A percentile compares a stretch with the other conserved stretches of the same genome.
These are phyloP conservation scores for Mythimna pallens DNA, from an alignment of 2,888 invertebrate species.

Conservation along the genomic window DNA sequence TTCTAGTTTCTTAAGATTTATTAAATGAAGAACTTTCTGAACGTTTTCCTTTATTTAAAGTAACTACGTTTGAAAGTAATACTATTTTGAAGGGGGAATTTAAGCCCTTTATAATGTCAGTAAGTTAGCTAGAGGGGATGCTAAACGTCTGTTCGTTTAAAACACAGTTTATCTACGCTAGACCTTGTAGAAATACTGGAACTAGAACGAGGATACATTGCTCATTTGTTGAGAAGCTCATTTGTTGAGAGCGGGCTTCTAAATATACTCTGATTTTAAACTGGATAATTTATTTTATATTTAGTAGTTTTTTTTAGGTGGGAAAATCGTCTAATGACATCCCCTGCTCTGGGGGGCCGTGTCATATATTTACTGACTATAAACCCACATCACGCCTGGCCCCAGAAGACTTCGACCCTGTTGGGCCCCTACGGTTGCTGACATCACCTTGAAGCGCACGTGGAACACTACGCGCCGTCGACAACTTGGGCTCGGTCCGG, in stretches of 20 bases:
- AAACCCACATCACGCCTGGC: too few relatives aligned
- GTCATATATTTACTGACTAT: too few relatives aligned
- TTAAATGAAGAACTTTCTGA: neutral
- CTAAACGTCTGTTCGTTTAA: conserved; percentile 11
- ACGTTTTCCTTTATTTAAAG: neutral
- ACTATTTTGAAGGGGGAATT: neutral
- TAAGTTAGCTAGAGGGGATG: conserved; percentile 6
- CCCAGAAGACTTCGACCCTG: too few relatives aligned
- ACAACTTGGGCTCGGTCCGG: too few relatives aligned
- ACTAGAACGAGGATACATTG: neutral
- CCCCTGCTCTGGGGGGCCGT: too few relatives aligned
- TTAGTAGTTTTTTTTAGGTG: neutral
- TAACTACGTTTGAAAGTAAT: conserved; percentile 1
- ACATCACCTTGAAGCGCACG: too few relatives aligned
- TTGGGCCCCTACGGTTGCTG: too few relatives aligned
- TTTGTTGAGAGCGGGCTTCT: neutral
- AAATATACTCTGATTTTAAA: neutral
- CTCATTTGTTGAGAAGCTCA: neutral
- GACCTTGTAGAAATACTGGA: neutral
- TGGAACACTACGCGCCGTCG: too few relatives aligned
- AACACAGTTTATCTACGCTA: conserved; percentile 1
- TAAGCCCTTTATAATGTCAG: conserved; percentile 6
- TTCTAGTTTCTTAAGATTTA: conserved; percentile 3
- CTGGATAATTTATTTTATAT: neutral
- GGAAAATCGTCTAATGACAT: too few relatives aligned